phyloP scores from a whole-genome alignment of 2,113 vertebrate species.

The Crotalus helleri region DNA sequence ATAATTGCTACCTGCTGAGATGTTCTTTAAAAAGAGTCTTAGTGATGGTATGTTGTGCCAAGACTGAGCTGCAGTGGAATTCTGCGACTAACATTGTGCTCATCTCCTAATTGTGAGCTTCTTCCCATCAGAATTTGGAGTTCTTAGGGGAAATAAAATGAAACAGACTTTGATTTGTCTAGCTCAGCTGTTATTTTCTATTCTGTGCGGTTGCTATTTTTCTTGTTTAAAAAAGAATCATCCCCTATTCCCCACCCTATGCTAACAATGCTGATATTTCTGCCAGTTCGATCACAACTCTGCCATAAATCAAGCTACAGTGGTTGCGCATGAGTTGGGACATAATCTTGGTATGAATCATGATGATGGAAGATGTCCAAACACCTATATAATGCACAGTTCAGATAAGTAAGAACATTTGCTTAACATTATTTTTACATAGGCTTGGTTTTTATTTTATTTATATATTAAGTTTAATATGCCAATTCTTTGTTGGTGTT shows the following conservation, averaged over 20 bases:
- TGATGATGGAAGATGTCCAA: conserved; percentile 61
- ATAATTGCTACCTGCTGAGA: not conserved
- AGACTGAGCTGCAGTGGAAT: not conserved
- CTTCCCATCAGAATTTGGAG: not conserved
- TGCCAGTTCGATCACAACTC: conserved; percentile 56
- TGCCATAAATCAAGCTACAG: conserved; percentile 63
- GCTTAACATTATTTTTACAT: not conserved
- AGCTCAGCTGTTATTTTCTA: not conserved
- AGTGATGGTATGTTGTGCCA: not conserved
- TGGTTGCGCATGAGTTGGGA: conserved; percentile 86
- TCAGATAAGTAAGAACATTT: conserved; percentile 66
- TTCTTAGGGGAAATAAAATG: not conserved
- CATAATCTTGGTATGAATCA: conserved; percentile 88
- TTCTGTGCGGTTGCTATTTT: not conserved
- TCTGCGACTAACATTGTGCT: not conserved
- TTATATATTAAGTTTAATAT: not conserved
- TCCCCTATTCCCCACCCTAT: not conserved
- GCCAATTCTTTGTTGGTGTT: not conserved
- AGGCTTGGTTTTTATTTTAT: not conserved
- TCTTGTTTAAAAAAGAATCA: not conserved
- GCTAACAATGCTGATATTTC: conserved; percentile 27
- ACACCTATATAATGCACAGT: conserved; percentile 76
- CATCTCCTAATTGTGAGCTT: not conserved
- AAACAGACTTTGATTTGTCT: not conserved
- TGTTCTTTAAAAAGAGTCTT: not conserved